Evolutionary conservation across 2,888 invertebrate genomes (phyloP).

Genomic region (Phalera bucephala): DNA sequence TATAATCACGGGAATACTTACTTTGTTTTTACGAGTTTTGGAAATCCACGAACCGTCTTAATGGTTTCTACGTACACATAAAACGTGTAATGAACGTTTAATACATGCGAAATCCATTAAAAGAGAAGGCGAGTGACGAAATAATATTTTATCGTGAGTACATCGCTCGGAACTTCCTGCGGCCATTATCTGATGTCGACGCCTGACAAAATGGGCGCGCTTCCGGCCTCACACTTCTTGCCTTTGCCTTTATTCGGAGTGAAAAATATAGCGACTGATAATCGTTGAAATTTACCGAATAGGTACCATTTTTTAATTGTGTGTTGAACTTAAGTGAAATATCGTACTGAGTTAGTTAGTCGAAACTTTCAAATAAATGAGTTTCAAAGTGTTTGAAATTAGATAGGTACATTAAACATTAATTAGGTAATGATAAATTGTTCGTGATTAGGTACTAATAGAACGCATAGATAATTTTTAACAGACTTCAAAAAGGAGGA

Average conservation of each 20-base stretch:
- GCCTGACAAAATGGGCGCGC: conserved; percentile 30
- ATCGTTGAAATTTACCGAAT: not conserved
- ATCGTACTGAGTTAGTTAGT: no score
- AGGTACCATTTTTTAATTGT: no score
- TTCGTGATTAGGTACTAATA: no score
- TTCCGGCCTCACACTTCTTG: conserved; percentile 38
- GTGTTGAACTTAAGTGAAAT: no score
- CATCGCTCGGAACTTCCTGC: conserved; percentile 36
- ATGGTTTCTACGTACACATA: conserved; percentile 25
- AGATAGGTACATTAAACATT: no score
- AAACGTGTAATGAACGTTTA: conserved; percentile 21
- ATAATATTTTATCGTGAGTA: conserved; percentile 22
- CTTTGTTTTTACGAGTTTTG: conserved; percentile 25
- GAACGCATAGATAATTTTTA: no score
- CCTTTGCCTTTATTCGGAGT: not conserved
- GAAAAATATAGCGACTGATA: not conserved
- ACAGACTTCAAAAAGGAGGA: no score
- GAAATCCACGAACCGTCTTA: conserved; percentile 21
- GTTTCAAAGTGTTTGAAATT: no score
- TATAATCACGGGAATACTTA: conserved; percentile 23
- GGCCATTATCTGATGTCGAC: conserved; percentile 40
- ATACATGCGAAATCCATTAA: conserved; percentile 34
- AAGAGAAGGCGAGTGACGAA: conserved; percentile 18
- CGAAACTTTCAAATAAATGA: no score
- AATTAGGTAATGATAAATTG: no score